Conservation (phyloP, 2,113 vertebrate species). For the Otocyon megalotis region DNA sequence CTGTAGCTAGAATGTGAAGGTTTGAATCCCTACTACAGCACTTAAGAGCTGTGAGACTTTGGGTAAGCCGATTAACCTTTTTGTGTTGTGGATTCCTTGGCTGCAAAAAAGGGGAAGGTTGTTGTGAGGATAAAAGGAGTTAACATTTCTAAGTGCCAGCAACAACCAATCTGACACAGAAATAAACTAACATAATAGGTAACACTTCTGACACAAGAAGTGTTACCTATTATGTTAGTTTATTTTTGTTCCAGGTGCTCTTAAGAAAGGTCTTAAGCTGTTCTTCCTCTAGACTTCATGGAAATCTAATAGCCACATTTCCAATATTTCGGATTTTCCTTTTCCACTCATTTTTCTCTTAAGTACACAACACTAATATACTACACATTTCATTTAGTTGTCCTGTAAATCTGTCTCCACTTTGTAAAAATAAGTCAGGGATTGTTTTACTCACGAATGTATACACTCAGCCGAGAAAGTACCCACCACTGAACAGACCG, state of each 20-base stretch:
- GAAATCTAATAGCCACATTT: background rate
- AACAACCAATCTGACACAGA: background rate
- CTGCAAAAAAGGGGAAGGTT: background rate
- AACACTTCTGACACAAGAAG: background rate
- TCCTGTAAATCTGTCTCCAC: background rate
- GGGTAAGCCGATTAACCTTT: background rate
- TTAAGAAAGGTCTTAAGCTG: background rate
- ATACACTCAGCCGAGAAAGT: background rate
- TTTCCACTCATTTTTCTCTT: background rate
- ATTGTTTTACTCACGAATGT: background rate
- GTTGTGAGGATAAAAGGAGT: background rate
- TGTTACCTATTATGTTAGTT: background rate
- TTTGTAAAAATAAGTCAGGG: background rate
- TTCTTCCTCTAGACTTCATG: background rate
- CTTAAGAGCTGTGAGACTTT: background rate
- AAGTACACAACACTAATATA: background rate
- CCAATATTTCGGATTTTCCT: background rate
- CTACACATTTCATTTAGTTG: background rate
- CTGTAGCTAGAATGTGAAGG: background rate
- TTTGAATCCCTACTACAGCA: background rate
- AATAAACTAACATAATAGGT: too few relatives aligned
- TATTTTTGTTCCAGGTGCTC: background rate
- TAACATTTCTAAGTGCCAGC: background rate
- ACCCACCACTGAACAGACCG: background rate
- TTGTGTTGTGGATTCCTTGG: background rate